Conservation (phyloP, 2,888 invertebrate genomes). For the Cheilosia variabilis region DNA sequence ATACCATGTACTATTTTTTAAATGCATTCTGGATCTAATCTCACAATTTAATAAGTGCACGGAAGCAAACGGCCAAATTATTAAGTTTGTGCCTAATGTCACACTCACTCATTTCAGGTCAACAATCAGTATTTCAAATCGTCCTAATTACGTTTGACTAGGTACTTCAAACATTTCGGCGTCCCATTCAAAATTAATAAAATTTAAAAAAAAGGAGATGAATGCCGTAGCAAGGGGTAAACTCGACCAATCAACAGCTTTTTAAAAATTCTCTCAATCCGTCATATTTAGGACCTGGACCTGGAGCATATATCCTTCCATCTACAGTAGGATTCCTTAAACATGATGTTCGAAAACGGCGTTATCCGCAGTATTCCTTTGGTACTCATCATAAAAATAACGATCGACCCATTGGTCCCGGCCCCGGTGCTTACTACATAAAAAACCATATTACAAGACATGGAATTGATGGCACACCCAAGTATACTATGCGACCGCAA, state of each 20-base stretch:
- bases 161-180: neutral
- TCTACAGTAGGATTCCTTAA: conserved; percentile 84
- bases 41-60: no score
- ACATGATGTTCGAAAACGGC: conserved; percentile 84
- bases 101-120: no score
- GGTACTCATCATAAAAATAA: conserved; percentile 76
- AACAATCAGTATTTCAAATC: neutral
- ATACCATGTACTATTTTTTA: no score
- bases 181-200: neutral
- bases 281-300: conserved; percentile 85
- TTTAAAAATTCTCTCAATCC: neutral
- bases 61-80: no score
- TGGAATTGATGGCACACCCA: conserved; percentile 76
- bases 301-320: conserved; percentile 85
- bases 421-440: conserved; percentile 80
- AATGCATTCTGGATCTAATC: no score
- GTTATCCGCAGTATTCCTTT: conserved; percentile 83
- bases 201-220: neutral
- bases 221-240: conserved; percentile 2
- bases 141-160: neutral
- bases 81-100: no score
- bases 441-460: conserved; percentile 79
- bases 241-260: neutral
- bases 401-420: conserved; percentile 78
- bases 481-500: conserved; percentile 28